Evolutionary conservation across 1,140 invertebrate genomes (phyloP).

Genomic region (Lordiphosa stackelbergi): DNA sequence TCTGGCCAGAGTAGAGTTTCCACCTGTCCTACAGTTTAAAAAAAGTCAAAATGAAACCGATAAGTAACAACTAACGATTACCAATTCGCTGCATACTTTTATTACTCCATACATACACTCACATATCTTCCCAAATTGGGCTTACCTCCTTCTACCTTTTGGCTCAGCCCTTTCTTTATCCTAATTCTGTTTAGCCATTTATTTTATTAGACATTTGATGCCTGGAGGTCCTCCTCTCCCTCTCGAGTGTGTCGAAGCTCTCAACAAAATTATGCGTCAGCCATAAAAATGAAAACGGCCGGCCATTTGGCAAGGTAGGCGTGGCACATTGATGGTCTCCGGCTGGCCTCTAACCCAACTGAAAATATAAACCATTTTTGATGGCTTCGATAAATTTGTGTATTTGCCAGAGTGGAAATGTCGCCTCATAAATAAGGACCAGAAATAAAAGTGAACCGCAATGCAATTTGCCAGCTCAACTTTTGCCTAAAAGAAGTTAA

Average conservation of each 20-base stretch:
- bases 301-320: constrained; percentile 47
- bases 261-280: constrained; percentile 69
- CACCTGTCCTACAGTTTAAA: too few relatives aligned
- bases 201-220: constrained; percentile 74
- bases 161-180: constrained; percentile 35
- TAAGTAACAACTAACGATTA: too few relatives aligned
- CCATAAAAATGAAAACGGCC: constrained; percentile 55
- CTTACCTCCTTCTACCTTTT: too few relatives aligned
- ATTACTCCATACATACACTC: too few relatives aligned
- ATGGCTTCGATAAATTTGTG: constrained; percentile 56
- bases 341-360: constrained; percentile 4
- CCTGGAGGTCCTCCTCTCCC: constrained; percentile 20
- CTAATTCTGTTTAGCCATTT: constrained; percentile 74
- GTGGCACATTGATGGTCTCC: constrained; percentile 14
- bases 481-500: constrained; percentile 66
- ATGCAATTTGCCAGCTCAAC: constrained; percentile 56
- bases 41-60: too few relatives aligned
- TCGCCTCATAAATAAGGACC: constrained; percentile 61
- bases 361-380: constrained; percentile 40
- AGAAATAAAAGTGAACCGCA: constrained; percentile 67
- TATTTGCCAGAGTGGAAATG: constrained; percentile 57
- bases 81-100: too few relatives aligned
- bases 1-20: too few relatives aligned
- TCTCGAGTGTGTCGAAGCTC: constrained; percentile 20
- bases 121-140: too few relatives aligned